phyloP scores from a whole-genome alignment of 2,888 invertebrate species.

The Idaea aversata region DNA sequence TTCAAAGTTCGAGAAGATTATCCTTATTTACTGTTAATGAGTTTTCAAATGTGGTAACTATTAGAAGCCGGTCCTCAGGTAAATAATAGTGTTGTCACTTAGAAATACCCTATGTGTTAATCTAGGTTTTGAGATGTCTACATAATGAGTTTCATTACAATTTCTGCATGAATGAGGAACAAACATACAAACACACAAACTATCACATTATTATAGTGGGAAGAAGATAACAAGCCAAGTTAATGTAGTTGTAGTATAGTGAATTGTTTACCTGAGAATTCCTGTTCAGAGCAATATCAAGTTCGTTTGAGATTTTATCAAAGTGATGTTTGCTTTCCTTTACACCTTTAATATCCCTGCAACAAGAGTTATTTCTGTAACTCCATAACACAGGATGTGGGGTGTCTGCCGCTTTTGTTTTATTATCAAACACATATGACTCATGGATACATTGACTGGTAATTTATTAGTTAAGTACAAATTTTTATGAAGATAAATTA shows the following conservation, averaged over 20 bases:
- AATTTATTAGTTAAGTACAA: not conserved
- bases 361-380: conserved; percentile 40
- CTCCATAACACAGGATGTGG: conserved; percentile 28
- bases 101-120: too few species aligned
- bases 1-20: too few species aligned
- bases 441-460: conserved; percentile 15
- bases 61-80: too few species aligned
- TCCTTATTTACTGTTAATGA: too few species aligned
- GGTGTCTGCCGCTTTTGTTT: conserved; percentile 22
- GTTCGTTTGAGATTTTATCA: conserved; percentile 95
- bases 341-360: conserved; percentile 92
- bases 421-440: conserved; percentile 32
- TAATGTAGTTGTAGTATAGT: conserved; percentile 1
- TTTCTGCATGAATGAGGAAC: too few species aligned
- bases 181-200: too few species aligned
- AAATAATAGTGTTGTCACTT: too few species aligned
- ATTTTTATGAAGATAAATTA: not conserved
- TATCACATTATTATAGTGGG: too few species aligned
- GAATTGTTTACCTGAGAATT: conserved; percentile 86
- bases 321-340: conserved; percentile 95
- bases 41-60: too few species aligned
- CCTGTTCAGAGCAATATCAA: conserved; percentile 90
- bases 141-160: too few species aligned
- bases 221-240: not conserved
- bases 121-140: too few species aligned